Conservation (phyloP, 2,113 vertebrate species). For the Paedocypris sp. region DNA sequence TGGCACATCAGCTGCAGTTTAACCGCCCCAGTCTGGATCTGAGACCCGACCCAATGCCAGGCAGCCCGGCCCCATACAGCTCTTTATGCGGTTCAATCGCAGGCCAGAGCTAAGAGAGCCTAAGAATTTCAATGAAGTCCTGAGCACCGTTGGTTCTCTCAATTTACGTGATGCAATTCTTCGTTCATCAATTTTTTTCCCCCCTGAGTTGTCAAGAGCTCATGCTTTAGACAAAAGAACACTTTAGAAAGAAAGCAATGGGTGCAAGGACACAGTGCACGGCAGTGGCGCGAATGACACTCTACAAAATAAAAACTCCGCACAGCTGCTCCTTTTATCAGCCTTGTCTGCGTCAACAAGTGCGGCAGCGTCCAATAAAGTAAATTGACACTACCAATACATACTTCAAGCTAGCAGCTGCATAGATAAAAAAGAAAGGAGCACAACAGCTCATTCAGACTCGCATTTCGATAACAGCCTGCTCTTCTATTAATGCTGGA, state of each 20-base stretch:
- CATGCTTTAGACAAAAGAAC: conserved; percentile 35
- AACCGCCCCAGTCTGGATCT: conserved; percentile 6
- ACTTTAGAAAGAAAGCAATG: conserved; percentile 34
- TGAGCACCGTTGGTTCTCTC: neutral
- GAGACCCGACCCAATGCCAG: neutral
- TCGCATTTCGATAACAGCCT: conserved; percentile 53
- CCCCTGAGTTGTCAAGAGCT: neutral
- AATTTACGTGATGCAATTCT: neutral
- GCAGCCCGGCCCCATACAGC: neutral
- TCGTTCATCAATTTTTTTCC: too few species aligned
- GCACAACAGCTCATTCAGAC: conserved; percentile 42
- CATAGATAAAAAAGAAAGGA: conserved; percentile 47
- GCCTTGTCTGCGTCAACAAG: conserved; percentile 45
- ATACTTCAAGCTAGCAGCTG: conserved; percentile 54
- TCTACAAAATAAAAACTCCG: conserved; percentile 47
- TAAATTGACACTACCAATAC: conserved; percentile 41
- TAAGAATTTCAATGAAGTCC: conserved; percentile 23
- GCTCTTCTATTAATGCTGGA: conserved; percentile 47
- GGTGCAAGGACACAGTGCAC: conserved; percentile 40
- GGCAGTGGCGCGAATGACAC: conserved; percentile 45
- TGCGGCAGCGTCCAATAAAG: conserved; percentile 42
- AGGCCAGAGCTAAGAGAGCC: conserved; percentile 1
- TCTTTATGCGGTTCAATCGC: conserved; percentile 16
- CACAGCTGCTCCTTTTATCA: conserved; percentile 61
- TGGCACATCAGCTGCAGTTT: conserved; percentile 30